Base-by-base conservation (phyloP, 1,140 invertebrate genomes). In the Sinella curviseta region DNA sequence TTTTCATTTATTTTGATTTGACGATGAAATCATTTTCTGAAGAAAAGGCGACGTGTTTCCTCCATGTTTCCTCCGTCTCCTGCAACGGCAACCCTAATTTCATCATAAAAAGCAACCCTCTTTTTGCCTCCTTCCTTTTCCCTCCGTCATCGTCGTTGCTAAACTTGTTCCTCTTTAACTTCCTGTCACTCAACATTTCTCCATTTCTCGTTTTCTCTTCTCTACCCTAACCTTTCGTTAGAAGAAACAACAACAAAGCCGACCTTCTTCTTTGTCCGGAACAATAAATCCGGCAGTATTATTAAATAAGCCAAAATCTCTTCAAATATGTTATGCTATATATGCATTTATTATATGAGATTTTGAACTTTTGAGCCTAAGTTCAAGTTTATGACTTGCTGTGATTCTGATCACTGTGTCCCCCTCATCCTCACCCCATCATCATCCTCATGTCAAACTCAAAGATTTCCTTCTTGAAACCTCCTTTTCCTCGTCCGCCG, bases 121-220 rank as follows among this genome's bases (percentile, higher is more conserved):
- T n/a, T n/a, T n/a, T n/a, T n/a, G n/a, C 39, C 39, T 48, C 39
- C 24, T n/a, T 60, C 24, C 24, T 60, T 60, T 26, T n/a, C 24
- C 24, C 57, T 26, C 24, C 57, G 8, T 60, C 65, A 31, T 33
- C 31, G 30, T 33, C 65, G 31, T 4, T n/a, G n/a, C n/a, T n/a
- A n/a, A n/a, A n/a, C 65, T 31, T 31, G 4, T 31, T 70, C 31
- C 24, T 70, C n/a, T 70, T n/a, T 33, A 8, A 17, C n/a, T 70
- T 70, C 65, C 65, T 70, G 65, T 70, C 65, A 70, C 28, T 70
- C 65, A 70, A 70, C 65, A 30, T 31, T 14, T 12, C 31, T 12
- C 65, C 55, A 8, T 31, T 33, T 30, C 65, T 31, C 31, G 57
- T 60, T 3, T 26, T 60, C 31, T 8, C 65, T 16, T 48, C n/a